Conservation (phyloP, 2,888 invertebrate genomes). For the Lycophotia porphyrea region DNA sequence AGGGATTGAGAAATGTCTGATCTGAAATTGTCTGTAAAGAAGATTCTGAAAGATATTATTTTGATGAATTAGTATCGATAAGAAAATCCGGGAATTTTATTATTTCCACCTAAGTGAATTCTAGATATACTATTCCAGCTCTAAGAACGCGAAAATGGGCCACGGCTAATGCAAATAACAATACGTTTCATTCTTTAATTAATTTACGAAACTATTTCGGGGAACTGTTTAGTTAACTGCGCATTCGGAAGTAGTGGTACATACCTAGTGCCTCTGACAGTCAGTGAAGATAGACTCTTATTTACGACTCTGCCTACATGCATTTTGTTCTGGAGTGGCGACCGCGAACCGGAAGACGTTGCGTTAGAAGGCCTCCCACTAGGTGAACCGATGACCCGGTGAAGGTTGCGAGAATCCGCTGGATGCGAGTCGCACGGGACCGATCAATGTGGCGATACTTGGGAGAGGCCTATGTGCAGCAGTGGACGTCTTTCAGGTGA, state of each 20-base stretch:
- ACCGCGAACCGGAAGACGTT: no score
- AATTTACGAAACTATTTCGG: slow-evolving; percentile 40
- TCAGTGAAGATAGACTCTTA: slow-evolving; percentile 1
- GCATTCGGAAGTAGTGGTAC: slow-evolving; percentile 1
- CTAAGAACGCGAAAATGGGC: background rate
- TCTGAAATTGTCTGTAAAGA: slow-evolving; percentile 33
- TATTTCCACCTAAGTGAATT: slow-evolving; percentile 4
- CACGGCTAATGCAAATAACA: slow-evolving; percentile 19
- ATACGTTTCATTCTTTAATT: slow-evolving; percentile 54
- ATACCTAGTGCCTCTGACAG: slow-evolving; percentile 1
- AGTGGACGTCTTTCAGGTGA: no score
- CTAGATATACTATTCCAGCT: background rate
- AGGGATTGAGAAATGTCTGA: slow-evolving; percentile 11
- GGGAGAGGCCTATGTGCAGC: no score
- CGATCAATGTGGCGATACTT: no score
- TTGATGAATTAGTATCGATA: slow-evolving; percentile 39
- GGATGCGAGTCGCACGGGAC: no score
- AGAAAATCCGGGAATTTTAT: slow-evolving; percentile 8
- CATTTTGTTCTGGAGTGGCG: no score
- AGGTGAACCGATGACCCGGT: no score
- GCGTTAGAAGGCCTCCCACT: no score
- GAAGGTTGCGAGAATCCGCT: no score
- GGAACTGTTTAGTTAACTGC: slow-evolving; percentile 8
- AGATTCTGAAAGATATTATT: slow-evolving; percentile 15
- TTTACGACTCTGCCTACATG: no score